Evolutionary conservation across 1,140 invertebrate genomes (phyloP).

Genomic region (Acyrthosiphon pisum): DNA sequence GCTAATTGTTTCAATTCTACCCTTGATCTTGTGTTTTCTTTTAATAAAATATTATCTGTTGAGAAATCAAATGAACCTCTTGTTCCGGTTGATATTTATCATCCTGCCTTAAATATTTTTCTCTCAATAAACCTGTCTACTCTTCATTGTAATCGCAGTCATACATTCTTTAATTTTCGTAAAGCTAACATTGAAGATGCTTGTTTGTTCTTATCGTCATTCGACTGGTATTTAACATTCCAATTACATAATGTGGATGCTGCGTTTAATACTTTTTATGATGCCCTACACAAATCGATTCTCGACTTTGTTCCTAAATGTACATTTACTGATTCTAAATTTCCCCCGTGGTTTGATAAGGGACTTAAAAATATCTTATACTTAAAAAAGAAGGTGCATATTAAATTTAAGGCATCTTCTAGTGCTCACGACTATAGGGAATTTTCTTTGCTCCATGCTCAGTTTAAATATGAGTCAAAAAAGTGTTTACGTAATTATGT

Average conservation of each 20-base stretch:
- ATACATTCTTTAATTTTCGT: no score
- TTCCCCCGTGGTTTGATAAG: neutral
- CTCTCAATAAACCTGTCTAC: neutral
- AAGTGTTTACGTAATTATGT: neutral
- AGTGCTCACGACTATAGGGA: neutral
- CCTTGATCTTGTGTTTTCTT: neutral
- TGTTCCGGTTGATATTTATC: neutral
- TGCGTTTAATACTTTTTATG: neutral
- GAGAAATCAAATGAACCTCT: neutral
- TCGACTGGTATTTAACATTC: neutral
- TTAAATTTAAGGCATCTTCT: neutral
- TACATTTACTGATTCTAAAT: conserved; percentile 4
- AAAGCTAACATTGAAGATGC: neutral
- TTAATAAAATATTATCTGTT: neutral
- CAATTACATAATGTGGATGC: neutral
- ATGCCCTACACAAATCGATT: neutral
- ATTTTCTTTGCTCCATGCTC: conserved; percentile 13
- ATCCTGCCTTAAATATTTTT: neutral
- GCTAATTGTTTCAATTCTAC: neutral
- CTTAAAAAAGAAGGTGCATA: neutral
- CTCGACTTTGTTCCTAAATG: neutral
- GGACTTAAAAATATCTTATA: neutral
- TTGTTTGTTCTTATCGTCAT: neutral
- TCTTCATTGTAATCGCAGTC: neutral
- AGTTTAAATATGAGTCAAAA: neutral